A percentile compares a stretch with the other conserved stretches of the same genome.
phyloP scores from a whole-genome alignment of 2,797 vertebrate species.

The Leptodactylus fallax region DNA sequence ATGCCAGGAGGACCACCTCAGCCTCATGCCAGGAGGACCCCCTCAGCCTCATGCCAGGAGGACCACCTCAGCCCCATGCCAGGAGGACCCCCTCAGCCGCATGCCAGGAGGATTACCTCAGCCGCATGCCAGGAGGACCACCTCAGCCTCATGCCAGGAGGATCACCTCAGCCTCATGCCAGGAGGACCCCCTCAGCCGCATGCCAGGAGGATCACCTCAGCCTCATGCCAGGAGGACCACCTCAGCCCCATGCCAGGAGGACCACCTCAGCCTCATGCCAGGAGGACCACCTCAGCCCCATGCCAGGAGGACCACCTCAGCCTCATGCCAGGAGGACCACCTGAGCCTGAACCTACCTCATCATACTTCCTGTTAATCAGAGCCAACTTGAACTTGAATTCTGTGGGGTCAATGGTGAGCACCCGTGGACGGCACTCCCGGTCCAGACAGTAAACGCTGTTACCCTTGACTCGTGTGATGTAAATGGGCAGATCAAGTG shows the following conservation, averaged over 20 bases:
- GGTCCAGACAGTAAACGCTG: conserved; percentile 94
- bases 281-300: background rate
- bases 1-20: too few species aligned
- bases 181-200: too few species aligned
- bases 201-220: background rate
- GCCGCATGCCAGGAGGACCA: too few species aligned
- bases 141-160: too few species aligned
- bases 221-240: background rate
- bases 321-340: background rate
- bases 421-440: conserved; percentile 92
- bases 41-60: too few species aligned
- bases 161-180: too few species aligned
- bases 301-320: background rate
- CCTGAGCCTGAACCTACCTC: conserved; percentile 78
- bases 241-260: too few species aligned
- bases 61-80: too few species aligned
- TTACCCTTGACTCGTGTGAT: conserved; percentile 93
- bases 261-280: background rate
- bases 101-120: too few species aligned
- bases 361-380: conserved; percentile 96
- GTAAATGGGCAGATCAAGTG: conserved; percentile 95
- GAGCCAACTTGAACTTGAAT: conserved; percentile 94
- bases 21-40: too few species aligned
- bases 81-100: too few species aligned
- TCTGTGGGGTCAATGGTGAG: conserved; percentile 96